Percentiles rank a stretch among this genome's conserved stretches.
Conservation (phyloP, 2,888 invertebrate species). For the Patella ulyssiponensis region DNA sequence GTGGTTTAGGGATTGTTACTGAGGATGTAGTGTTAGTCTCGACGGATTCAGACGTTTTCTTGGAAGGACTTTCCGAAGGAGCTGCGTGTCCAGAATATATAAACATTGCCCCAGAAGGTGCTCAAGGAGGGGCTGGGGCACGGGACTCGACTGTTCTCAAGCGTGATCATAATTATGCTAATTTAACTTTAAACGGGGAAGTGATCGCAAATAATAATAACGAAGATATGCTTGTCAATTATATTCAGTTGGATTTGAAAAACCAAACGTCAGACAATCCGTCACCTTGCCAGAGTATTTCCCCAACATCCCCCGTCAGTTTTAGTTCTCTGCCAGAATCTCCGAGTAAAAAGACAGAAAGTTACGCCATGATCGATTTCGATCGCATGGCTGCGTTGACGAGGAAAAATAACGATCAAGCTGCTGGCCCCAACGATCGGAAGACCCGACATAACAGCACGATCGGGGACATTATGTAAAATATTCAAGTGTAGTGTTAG, state of each 20-base stretch:
- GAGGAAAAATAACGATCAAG: conserved; percentile 80
- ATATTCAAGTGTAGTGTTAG: too few species aligned
- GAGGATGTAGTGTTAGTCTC: conserved; percentile 31
- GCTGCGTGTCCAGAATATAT: conserved; percentile 52
- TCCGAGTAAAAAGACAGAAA: conserved; percentile 69
- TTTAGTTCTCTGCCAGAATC: conserved; percentile 57
- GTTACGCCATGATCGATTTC: conserved; percentile 94
- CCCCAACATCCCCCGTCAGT: conserved; percentile 57
- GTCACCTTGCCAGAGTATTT: conserved; percentile 40
- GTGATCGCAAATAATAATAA: conserved; percentile 13
- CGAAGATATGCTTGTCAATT: conserved; percentile 51
- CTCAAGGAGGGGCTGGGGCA: conserved; percentile 28
- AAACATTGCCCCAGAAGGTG: conserved; percentile 51
- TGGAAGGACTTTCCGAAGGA: conserved; percentile 36
- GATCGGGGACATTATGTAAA: conserved; percentile 42
- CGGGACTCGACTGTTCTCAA: conserved; percentile 13
- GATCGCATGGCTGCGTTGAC: conserved; percentile 92
- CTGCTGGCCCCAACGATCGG: conserved; percentile 77
- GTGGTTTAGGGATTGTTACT: conserved; percentile 15
- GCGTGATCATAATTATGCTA: conserved; percentile 33
- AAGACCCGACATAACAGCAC: conserved; percentile 67
- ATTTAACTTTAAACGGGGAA: conserved; percentile 28
- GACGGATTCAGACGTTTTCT: conserved; percentile 54
- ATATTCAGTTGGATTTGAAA: conserved; percentile 61
- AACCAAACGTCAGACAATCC: conserved; percentile 43